These are phyloP conservation scores for Anser brachyrhynchus DNA, from an alignment of 2,113 vertebrate genomes.

Conservation along the genomic window DNA sequence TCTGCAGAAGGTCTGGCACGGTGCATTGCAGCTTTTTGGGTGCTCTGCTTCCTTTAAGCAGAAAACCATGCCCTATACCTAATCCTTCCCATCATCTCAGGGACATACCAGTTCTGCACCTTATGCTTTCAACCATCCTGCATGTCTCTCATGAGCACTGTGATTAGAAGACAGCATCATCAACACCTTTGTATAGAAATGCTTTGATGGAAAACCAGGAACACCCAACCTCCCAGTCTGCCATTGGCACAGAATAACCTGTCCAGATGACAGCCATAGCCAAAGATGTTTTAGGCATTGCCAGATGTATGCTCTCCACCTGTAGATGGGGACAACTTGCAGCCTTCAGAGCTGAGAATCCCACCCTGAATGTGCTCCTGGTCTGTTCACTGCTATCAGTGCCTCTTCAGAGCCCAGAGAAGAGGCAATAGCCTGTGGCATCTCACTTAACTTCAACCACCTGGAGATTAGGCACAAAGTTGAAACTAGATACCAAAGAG, in stretches of 20 bases:
- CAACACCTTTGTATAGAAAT: fast-evolving
- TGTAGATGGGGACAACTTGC: not conserved
- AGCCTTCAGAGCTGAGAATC: conserved; percentile 17
- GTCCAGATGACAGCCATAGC: not conserved
- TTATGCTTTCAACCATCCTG: not conserved
- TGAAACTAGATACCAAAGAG: not conserved
- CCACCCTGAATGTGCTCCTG: not conserved
- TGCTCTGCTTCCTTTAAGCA: not conserved
- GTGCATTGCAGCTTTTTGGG: not conserved
- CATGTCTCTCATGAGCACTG: fast-evolving
- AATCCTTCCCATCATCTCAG: not conserved
- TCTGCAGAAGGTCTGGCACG: not conserved
- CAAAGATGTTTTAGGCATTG: not conserved
- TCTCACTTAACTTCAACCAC: not conserved
- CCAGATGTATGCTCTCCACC: not conserved
- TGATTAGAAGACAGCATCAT: not conserved
- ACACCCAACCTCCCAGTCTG: not conserved
- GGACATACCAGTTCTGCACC: not conserved
- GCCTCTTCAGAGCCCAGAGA: not conserved
- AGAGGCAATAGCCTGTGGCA: not conserved
- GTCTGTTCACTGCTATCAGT: not conserved
- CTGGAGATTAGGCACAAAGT: not conserved
- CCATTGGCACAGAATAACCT: not conserved
- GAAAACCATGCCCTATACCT: fast-evolving
- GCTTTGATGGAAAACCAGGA: not conserved